Percentiles rank a stretch among this genome's conserved stretches.
Conservation (phyloP, 2,888 invertebrate genomes). For the Mactromeris polynyma region DNA sequence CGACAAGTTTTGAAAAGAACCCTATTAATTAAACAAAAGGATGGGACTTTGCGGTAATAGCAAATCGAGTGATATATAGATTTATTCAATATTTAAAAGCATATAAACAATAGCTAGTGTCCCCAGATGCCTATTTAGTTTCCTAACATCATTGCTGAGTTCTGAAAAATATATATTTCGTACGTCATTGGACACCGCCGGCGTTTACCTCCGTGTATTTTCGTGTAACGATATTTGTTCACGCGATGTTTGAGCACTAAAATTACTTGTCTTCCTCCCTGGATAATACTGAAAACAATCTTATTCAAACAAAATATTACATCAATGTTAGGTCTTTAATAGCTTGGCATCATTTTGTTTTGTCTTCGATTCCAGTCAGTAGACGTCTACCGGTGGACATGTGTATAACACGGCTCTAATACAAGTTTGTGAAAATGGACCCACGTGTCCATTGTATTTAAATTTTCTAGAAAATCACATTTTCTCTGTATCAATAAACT, state of each 20-base stretch:
- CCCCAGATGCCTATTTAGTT: slow-evolving; percentile 26
- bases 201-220: neutral
- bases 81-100: slow-evolving; percentile 33
- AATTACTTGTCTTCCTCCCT: neutral
- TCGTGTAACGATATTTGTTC: neutral
- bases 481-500: too few species aligned
- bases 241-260: neutral
- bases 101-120: slow-evolving; percentile 32
- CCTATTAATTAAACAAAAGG: slow-evolving; percentile 57
- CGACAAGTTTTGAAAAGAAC: slow-evolving; percentile 43
- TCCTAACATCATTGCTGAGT: neutral
- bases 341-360: neutral
- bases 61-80: slow-evolving; percentile 36
- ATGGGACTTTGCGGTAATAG: slow-evolving; percentile 31
- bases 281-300: slow-evolving; percentile 4
- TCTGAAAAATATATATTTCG: neutral
- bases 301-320: slow-evolving; percentile 18
- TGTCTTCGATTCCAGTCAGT: neutral
- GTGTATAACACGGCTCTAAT: neutral
- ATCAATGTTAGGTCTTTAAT: neutral
- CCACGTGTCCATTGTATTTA: too few species aligned
- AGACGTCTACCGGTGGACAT: neutral
- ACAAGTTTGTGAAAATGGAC: too few species aligned
- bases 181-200: slow-evolving; percentile 1
- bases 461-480: too few species aligned